phyloP scores from a whole-genome alignment of 2,888 invertebrate genomes.

The Ophion obscuratus region DNA sequence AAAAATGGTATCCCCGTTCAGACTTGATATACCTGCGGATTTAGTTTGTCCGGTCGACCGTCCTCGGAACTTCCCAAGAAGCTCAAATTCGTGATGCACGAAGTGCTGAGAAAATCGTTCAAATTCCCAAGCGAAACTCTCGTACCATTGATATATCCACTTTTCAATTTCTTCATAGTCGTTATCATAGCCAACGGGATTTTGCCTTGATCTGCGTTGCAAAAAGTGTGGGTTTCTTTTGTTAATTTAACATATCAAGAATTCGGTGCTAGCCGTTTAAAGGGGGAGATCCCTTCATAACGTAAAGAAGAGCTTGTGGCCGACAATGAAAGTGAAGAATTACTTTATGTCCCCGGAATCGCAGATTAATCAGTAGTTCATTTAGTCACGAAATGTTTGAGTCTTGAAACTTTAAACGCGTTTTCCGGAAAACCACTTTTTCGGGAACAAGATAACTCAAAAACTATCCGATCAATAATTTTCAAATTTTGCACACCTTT shows the following conservation, averaged over 20 bases:
- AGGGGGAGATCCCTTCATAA: no score
- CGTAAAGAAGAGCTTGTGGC: no score
- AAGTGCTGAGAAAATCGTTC: slow-evolving; percentile 97
- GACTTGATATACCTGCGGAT: slow-evolving; percentile 78
- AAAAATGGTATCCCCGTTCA: not conserved
- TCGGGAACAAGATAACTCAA: no score
- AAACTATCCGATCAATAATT: no score
- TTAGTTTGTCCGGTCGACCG: slow-evolving; percentile 91
- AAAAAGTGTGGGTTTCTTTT: slow-evolving; percentile 2
- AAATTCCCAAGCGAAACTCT: slow-evolving; percentile 97
- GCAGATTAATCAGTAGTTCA: no score
- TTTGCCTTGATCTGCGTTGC: slow-evolving; percentile 92
- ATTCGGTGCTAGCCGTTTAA: not conserved
- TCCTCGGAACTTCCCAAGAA: slow-evolving; percentile 97
- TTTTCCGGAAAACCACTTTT: no score
- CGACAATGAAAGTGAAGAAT: no score
- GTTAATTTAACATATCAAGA: not conserved
- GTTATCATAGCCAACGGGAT: slow-evolving; percentile 97
- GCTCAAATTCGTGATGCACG: slow-evolving; percentile 98
- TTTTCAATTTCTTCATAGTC: slow-evolving; percentile 98
- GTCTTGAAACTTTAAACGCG: no score
- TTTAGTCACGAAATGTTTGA: no score
- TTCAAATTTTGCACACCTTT: no score
- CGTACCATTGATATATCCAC: slow-evolving; percentile 99
- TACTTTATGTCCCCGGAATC: no score